Evolutionary conservation across 1,140 invertebrate species (phyloP), one percentile per base, ranked within the genome.

Genomic region (Eumaeus atala): DNA sequence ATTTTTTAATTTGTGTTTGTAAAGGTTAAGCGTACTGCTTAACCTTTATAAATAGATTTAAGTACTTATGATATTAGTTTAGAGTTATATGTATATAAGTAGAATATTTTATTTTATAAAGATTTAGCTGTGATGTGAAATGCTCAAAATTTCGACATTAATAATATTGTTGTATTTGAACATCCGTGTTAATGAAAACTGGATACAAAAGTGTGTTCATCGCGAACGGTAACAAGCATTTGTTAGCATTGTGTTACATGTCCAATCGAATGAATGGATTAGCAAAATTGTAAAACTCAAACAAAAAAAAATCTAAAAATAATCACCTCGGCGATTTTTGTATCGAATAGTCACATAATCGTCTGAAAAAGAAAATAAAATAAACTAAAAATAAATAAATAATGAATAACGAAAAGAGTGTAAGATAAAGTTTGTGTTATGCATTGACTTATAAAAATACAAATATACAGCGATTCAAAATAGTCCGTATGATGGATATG

Each of bases 341-440:
- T 96, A 96, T 89, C 93, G 93, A 78, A 96, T 91, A 72, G 93
- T 95, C 85, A 95, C 91, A 91, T 92, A 95, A 90, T 96, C 94
- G 89, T 95, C 94, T 96, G 93, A 89, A 89, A 88, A 83, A 87
- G 71, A 84, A 84, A 62, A 36, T 56, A 62, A 38, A 57, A 35
- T 44, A 42, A 60, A 52, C 51, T 53, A 56, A 54, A 55, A 37
- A 51, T 47, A 58, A 47, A 58, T 51, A 34, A 58, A 62, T 59
- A 49, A 14, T 16, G 59, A 38, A 64, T 48, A 44, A 56, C 61
- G 40, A 51, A 51, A 57, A 58, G 37, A 28, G 28, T n/a, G 9
- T 47, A 12, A 60, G 11, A 51, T n/a, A n/a, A n/a, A n/a, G n/a
- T n/a, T n/a, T n/a, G n/a, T n/a, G n/a, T n/a, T n/a, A n/a, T n/a